Conservation (phyloP, 2,888 invertebrate species). For the Scrobipalpa costella region DNA sequence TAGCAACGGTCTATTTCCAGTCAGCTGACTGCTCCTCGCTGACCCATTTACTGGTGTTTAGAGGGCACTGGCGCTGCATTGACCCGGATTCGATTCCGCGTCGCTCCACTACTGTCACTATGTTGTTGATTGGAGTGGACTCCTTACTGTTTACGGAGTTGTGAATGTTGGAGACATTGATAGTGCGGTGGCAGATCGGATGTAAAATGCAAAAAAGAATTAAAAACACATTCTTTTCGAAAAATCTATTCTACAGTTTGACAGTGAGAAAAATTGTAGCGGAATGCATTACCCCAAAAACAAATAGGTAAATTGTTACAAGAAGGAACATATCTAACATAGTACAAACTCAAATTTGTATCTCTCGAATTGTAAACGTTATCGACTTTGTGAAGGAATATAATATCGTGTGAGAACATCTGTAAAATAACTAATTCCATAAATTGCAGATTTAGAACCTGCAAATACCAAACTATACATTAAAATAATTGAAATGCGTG, state of each 20-base stretch:
- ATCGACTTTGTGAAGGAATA: too few species aligned
- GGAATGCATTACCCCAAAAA: not conserved
- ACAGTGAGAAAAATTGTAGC: not conserved
- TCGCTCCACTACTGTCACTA: slow-evolving; percentile 22
- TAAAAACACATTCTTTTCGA: not conserved
- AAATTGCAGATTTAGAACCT: too few species aligned
- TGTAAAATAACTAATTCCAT: too few species aligned
- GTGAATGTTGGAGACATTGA: slow-evolving; percentile 8
- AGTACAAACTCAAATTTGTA: too few species aligned
- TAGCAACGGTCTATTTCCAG: slow-evolving; percentile 12
- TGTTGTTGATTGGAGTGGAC: slow-evolving; percentile 1
- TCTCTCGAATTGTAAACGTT: too few species aligned
- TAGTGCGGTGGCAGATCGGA: not conserved
- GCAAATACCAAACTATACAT: not conserved
- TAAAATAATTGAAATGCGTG: not conserved
- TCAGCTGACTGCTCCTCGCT: not conserved
- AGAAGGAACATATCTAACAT: too few species aligned
- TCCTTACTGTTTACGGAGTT: not conserved
- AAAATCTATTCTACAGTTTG: not conserved
- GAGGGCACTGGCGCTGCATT: slow-evolving; percentile 54
- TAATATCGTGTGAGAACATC: too few species aligned
- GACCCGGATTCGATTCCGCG: slow-evolving; percentile 56
- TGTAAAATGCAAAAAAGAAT: not conserved
- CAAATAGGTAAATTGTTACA: too few species aligned
- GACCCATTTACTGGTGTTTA: slow-evolving; percentile 55